Conservation (phyloP, 2,113 vertebrate species). For the Pelodiscus sinensis region DNA sequence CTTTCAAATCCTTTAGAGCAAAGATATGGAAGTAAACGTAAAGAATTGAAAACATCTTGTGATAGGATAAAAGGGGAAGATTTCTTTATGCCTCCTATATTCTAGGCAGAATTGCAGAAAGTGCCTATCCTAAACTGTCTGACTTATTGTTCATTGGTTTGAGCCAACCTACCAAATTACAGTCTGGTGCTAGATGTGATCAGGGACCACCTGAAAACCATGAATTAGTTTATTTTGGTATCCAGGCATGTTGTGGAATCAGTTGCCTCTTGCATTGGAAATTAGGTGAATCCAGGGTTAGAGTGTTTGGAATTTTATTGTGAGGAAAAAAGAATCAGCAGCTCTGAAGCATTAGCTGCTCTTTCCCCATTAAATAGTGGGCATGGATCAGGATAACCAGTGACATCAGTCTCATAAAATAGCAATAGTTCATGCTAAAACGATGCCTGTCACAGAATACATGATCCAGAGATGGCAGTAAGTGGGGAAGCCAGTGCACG, state of each 20-base stretch:
- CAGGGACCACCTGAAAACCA: not conserved
- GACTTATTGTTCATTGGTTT: not conserved
- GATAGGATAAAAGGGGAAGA: not conserved
- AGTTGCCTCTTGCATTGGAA: not conserved
- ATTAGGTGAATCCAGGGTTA: constrained; percentile 1
- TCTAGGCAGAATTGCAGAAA: not conserved
- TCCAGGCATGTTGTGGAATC: not conserved
- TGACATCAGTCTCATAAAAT: not conserved
- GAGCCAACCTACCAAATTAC: not conserved
- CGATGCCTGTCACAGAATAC: not conserved
- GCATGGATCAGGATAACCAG: not conserved
- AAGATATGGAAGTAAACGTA: not conserved
- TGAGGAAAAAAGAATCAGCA: not conserved
- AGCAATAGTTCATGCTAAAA: constrained; percentile 33
- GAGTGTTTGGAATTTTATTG: not conserved
- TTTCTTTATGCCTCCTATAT: not conserved
- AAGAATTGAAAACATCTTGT: not conserved
- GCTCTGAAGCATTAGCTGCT: not conserved
- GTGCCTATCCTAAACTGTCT: not conserved
- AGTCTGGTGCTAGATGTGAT: not conserved
- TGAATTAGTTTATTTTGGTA: not conserved
- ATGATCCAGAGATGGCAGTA: constrained; percentile 35
- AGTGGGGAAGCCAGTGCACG: constrained; percentile 37
- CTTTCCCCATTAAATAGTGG: not conserved
- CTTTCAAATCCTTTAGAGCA: not conserved